These are phyloP conservation scores for Eutolmus rufibarbis DNA, from an alignment of 2,888 invertebrate species.

Conservation along the genomic window DNA sequence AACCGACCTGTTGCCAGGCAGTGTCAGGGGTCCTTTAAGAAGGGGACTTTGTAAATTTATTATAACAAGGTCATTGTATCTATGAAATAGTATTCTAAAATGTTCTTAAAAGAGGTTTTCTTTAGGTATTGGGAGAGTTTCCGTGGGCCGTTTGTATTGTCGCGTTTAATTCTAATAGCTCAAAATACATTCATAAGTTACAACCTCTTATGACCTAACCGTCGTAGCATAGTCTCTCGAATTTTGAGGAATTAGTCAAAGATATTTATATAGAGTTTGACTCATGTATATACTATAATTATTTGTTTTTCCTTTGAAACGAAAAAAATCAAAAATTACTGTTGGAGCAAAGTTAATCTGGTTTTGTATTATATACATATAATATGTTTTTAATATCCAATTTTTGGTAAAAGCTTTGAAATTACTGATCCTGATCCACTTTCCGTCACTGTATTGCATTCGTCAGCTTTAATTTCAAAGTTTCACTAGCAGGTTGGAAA, in stretches of 20 bases:
- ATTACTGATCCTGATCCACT: too few relatives aligned
- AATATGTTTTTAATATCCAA: too few relatives aligned
- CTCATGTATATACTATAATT: not conserved
- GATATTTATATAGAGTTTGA: not conserved
- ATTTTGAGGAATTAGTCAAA: too few relatives aligned
- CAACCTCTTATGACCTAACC: not conserved
- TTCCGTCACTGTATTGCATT: too few relatives aligned
- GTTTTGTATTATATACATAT: too few relatives aligned
- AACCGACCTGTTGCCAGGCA: not conserved
- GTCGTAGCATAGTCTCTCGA: not conserved
- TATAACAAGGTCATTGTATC: not conserved
- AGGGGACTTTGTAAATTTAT: not conserved
- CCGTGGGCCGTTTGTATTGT: not conserved
- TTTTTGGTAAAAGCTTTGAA: too few relatives aligned
- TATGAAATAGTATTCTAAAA: not conserved
- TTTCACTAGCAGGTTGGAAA: too few relatives aligned
- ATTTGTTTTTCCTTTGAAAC: not conserved
- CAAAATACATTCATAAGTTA: not conserved
- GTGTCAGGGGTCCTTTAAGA: not conserved
- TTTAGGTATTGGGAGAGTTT: not conserved
- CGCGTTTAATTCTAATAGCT: not conserved
- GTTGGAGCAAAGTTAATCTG: too few relatives aligned
- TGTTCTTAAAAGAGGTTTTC: not conserved
- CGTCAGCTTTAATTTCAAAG: too few relatives aligned
- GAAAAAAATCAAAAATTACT: too few relatives aligned